Percentiles rank a stretch among this genome's conserved stretches.
Conservation (phyloP, 2,797 vertebrate species). For the Acrocephalus scirpaceus region DNA sequence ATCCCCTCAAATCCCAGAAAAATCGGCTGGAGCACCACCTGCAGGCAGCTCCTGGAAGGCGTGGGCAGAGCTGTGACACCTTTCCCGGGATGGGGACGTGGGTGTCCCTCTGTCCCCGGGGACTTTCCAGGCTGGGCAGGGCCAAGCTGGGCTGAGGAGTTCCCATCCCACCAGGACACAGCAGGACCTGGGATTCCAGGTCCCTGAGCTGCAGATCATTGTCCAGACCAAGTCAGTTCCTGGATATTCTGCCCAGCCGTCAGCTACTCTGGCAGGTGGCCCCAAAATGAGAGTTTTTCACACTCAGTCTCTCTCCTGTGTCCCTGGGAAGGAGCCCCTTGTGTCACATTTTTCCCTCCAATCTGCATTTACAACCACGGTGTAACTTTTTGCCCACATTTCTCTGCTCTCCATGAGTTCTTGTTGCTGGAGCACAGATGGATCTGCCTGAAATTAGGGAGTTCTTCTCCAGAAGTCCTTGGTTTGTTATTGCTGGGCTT, state of each 20-base stretch:
- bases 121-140: not conserved
- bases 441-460: not conserved
- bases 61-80: not conserved
- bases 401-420: accelerated
- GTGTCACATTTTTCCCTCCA: accelerated
- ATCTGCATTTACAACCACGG: accelerated
- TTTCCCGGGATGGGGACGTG: accelerated
- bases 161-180: not conserved
- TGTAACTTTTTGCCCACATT: accelerated
- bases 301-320: not conserved
- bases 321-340: not conserved
- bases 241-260: not conserved
- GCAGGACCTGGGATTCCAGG: not conserved
- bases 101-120: not conserved
- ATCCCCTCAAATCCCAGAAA: not conserved
- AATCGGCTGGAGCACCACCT: conserved; percentile 27
- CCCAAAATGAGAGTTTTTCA: accelerated
- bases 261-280: accelerated
- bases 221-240: too few species aligned
- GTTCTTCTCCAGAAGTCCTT: not conserved
- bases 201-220: not conserved
- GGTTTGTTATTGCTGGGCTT: not conserved
- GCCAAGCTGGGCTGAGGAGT: not conserved
- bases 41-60: not conserved
- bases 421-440: accelerated